Evolutionary conservation across 1,140 invertebrate genomes (phyloP).

Genomic region (Lordiphosa stackelbergi): DNA sequence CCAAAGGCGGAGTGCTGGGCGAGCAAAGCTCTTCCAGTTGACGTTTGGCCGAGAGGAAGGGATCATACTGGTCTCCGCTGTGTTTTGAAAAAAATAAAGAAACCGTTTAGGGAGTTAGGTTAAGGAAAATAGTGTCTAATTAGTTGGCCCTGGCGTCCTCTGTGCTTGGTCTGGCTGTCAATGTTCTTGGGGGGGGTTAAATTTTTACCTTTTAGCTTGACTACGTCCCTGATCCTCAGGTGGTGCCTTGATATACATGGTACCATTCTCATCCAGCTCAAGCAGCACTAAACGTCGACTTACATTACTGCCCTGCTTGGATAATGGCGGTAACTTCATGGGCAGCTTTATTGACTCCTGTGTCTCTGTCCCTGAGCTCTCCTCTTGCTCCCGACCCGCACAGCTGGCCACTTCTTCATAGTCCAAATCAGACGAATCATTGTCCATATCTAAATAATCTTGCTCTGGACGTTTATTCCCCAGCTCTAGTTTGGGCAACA

Average conservation of each 20-base stretch:
- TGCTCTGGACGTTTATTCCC: slow-evolving; percentile 3
- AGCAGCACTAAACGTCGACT: slow-evolving; percentile 35
- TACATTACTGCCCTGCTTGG: slow-evolving; percentile 14
- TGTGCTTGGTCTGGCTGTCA: neutral
- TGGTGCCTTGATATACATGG: slow-evolving; percentile 43
- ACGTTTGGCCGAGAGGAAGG: slow-evolving; percentile 83
- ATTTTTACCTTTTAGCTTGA: neutral
- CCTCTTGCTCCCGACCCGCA: neutral
- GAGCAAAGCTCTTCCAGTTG: slow-evolving; percentile 84
- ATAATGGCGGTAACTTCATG: slow-evolving; percentile 11
- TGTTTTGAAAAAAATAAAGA: neutral
- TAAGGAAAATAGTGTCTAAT: too few species aligned
- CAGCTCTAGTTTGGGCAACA: slow-evolving; percentile 23
- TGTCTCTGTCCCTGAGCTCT: neutral
- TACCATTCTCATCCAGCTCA: slow-evolving; percentile 35
- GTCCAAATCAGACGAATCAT: slow-evolving; percentile 4
- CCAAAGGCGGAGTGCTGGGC: slow-evolving; percentile 56
- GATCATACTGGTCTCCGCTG: slow-evolving; percentile 81
- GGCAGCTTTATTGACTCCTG: neutral
- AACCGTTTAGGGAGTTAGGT: neutral
- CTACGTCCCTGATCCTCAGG: slow-evolving; percentile 3
- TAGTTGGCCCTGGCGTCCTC: slow-evolving; percentile 4
- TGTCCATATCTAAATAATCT: slow-evolving; percentile 17
- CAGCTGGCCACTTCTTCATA: neutral
- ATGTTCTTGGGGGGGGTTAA: too few species aligned